A percentile compares a stretch with the other conserved stretches of the same genome.
phyloP scores from a whole-genome alignment of 2,797 vertebrate species.

The Lindbergichthys nudifrons region DNA sequence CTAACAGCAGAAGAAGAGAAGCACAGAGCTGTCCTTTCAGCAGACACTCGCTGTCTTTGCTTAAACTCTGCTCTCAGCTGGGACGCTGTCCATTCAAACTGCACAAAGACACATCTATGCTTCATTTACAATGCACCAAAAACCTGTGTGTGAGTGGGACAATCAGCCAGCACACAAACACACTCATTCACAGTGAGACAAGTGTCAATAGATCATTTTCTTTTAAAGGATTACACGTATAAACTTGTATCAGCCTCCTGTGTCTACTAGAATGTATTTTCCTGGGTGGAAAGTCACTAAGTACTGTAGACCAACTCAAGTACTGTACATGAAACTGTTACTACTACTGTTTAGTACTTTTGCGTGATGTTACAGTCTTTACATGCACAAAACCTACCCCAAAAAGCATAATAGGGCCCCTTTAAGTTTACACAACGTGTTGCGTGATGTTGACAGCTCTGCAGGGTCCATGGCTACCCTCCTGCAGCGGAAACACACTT shows the following conservation, averaged over 20 bases:
- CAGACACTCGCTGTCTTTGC: slow-evolving; percentile 36
- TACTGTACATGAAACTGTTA: background rate
- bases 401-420: too few species aligned
- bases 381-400: too few species aligned
- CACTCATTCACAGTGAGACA: slow-evolving; percentile 20
- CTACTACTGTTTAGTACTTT: too few species aligned
- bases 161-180: slow-evolving; percentile 43
- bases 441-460: too few species aligned
- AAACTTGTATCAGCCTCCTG: slow-evolving; percentile 27
- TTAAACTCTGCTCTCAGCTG: slow-evolving; percentile 31
- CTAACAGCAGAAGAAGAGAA: slow-evolving; percentile 18
- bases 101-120: slow-evolving; percentile 62
- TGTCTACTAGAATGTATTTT: background rate
- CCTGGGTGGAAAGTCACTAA: background rate
- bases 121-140: slow-evolving; percentile 45
- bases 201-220: slow-evolving; percentile 37
- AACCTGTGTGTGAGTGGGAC: slow-evolving; percentile 54
- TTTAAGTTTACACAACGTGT: too few species aligned
- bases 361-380: too few species aligned
- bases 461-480: too few species aligned
- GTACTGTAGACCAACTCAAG: background rate
- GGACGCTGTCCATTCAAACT: slow-evolving; percentile 24
- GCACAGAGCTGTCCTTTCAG: slow-evolving; percentile 29
- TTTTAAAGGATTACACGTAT: slow-evolving; percentile 34
- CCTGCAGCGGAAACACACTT: too few species aligned